Percentiles rank a stretch among this genome's conserved stretches.
These are phyloP conservation scores for Drosophila monieri DNA, from an alignment of 2,888 invertebrate species.

Conservation along the genomic window DNA sequence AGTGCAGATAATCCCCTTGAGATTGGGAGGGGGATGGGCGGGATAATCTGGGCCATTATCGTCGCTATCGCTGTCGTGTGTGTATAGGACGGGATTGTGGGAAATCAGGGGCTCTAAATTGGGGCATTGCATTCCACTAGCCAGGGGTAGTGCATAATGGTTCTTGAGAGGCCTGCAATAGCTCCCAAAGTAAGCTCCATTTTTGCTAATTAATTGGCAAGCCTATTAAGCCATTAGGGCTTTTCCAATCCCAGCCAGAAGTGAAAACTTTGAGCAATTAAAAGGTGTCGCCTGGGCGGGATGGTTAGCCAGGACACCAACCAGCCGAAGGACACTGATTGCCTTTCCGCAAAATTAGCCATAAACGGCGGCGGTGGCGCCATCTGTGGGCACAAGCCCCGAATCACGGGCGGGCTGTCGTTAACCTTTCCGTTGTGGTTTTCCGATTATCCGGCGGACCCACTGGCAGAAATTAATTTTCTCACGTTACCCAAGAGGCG, in stretches of 20 bases:
- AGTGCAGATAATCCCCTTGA: constrained; percentile 73
- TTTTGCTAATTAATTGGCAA: neutral
- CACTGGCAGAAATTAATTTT: constrained; percentile 55
- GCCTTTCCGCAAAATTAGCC: constrained; percentile 68
- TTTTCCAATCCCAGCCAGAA: neutral
- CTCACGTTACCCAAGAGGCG: constrained; percentile 61
- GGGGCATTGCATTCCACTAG: too few relatives aligned
- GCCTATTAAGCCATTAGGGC: neutral
- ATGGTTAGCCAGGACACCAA: constrained; percentile 64
- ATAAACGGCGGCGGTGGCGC: constrained; percentile 71
- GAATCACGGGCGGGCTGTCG: neutral
- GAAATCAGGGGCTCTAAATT: too few relatives aligned
- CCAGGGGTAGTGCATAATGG: too few relatives aligned
- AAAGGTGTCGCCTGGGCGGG: neutral
- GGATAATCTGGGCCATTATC: constrained; percentile 8
- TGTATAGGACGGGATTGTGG: neutral
- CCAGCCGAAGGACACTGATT: constrained; percentile 48
- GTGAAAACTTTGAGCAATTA: constrained; percentile 31
- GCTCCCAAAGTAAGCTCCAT: neutral
- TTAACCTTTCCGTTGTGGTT: neutral
- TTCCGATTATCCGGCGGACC: neutral
- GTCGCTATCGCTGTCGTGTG: neutral
- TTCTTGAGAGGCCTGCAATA: too few relatives aligned
- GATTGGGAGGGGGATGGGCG: constrained; percentile 43
- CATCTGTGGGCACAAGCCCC: constrained; percentile 38